Base-by-base conservation (phyloP, 2,888 invertebrate species). In the Darwinula stevensoni region DNA sequence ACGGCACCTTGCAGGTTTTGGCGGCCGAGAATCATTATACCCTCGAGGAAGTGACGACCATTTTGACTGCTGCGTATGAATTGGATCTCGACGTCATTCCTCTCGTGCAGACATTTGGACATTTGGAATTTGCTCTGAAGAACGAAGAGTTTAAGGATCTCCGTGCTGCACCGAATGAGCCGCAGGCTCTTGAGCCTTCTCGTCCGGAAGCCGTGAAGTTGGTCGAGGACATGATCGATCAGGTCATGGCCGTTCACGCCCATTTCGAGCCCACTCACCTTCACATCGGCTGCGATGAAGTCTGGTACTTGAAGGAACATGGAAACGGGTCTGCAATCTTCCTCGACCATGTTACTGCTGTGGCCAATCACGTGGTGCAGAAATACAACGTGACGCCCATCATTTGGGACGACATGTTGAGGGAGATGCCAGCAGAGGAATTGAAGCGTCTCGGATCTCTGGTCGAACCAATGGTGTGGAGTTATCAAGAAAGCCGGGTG, bases 381-480 rank as follows among this genome's bases (percentile, higher is more conserved):
- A 59, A 57, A 31, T 62, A 65, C 50, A 51, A 56, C 13, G 45
- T 67, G 14, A 58, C 56, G 12, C 56, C 67, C 2, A 62, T 74
- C 35, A 65, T 74, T 42, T 74, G 74, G 74, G 73, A 74, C 43
- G 74, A 74, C 46, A 73, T 74, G 70, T 48, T 74, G 34, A 50
- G 72, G 2, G 63, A 64, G 40, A 54, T 68, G 39, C 55, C 62
- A 2, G 49, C 61, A 29, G 58, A 60, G 36, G 57, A 58, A 36
- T 52, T 68, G 50, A 53, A 62, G 34, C 59, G 61, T 27, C 54
- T 73, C 12, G 66, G 67, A 1, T 52, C 55, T 17, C 51, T 67
- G 27, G 69, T 73, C 1, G 70, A 73, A 43, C 69, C 70, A 1
- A 71, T 73, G 70, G 63, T 73, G 16, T 74, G 74, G 73, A 68